phyloP scores from a whole-genome alignment of 2,797 vertebrate genomes.

The Notolepis coatsorum region DNA sequence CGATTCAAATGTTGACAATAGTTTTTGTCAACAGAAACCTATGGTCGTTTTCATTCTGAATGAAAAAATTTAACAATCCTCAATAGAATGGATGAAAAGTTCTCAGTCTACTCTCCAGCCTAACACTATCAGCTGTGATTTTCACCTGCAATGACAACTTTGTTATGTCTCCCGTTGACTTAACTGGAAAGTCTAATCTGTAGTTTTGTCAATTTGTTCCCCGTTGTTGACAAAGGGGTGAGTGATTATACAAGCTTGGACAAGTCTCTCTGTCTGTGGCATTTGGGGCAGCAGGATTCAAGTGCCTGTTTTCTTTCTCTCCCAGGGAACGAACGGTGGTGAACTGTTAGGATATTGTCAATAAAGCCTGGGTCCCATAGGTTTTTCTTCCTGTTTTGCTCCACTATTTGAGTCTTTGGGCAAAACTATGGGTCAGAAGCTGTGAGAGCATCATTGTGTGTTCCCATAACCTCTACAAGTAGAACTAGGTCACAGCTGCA shows the following conservation, averaged over 20 bases:
- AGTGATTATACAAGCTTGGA: conserved; percentile 64
- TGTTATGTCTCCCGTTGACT: conserved; percentile 59
- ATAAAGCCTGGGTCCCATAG: conserved; percentile 38
- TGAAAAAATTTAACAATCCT: background rate
- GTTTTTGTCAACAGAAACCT: conserved; percentile 17
- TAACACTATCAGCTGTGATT: conserved; percentile 3
- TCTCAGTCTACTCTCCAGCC: background rate
- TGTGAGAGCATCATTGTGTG: conserved; percentile 45
- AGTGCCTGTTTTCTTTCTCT: conserved; percentile 40
- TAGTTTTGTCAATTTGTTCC: conserved; percentile 56
- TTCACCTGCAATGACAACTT: conserved; percentile 43
- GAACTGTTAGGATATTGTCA: conserved; percentile 47
- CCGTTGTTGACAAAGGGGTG: conserved; percentile 52
- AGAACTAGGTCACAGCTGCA: conserved; percentile 62
- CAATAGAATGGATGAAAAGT: background rate
- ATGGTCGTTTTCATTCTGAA: no score
- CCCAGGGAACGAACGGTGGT: conserved; percentile 5
- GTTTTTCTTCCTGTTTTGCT: conserved; percentile 40
- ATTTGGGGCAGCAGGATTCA: conserved; percentile 56
- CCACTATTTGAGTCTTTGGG: conserved; percentile 7
- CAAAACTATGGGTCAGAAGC: conserved; percentile 37
- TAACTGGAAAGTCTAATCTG: conserved; percentile 47
- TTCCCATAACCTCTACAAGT: conserved; percentile 41
- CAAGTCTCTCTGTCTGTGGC: conserved; percentile 63
- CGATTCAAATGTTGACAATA: background rate